Percentiles rank a stretch among this genome's conserved stretches.
Evolutionary conservation across 2,888 invertebrate species (phyloP).

Genomic region (Nomada ferruginata): DNA sequence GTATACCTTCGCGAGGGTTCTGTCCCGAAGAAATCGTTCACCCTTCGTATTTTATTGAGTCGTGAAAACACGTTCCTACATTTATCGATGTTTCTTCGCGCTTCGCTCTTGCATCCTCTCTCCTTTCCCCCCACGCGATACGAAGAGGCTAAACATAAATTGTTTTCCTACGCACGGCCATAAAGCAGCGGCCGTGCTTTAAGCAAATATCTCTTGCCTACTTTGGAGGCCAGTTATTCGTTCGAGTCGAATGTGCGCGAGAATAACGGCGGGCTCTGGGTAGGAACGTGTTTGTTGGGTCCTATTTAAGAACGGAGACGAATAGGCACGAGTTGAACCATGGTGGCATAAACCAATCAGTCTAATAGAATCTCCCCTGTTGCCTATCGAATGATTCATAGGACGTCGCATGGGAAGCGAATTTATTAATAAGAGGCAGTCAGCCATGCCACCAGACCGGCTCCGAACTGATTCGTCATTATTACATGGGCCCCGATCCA

Average conservation of each 20-base stretch:
- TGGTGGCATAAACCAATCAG: constrained; percentile 73
- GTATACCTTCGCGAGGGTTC: background rate
- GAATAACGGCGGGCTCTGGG: background rate
- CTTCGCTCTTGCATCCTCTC: constrained; percentile 19
- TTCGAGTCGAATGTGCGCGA: background rate
- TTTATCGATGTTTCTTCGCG: background rate
- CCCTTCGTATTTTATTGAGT: constrained; percentile 21
- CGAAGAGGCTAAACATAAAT: constrained; percentile 25
- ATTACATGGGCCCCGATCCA: constrained; percentile 68
- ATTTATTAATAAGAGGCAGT: constrained; percentile 75
- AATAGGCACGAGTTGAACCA: constrained; percentile 64
- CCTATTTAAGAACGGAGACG: constrained; percentile 60
- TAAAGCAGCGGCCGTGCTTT: constrained; percentile 25
- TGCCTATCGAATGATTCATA: constrained; percentile 77
- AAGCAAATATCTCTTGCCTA: constrained; percentile 25
- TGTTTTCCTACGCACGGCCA: constrained; percentile 38
- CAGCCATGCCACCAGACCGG: constrained; percentile 59
- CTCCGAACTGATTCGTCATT: constrained; percentile 72
- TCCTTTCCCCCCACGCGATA: constrained; percentile 11
- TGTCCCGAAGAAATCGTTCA: constrained; percentile 6
- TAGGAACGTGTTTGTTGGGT: constrained; percentile 26
- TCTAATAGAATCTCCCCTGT: constrained; percentile 77
- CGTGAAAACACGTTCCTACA: constrained; percentile 27
- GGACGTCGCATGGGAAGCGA: constrained; percentile 75
- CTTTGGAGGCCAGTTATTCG: constrained; percentile 7